phyloP scores from a whole-genome alignment of 1,140 invertebrate genomes.

The Centruroides vittatus region DNA sequence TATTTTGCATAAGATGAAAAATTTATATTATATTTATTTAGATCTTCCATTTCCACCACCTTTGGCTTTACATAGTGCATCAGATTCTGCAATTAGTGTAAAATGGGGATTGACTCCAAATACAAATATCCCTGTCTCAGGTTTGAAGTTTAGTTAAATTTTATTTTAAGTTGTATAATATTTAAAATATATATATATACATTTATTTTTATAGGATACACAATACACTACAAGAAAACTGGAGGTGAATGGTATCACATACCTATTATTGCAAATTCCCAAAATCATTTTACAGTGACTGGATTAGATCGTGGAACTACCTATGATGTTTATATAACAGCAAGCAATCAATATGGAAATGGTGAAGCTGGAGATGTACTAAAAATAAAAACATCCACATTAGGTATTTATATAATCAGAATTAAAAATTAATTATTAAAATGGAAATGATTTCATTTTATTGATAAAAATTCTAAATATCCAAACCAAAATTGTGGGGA shows the following conservation, averaged over 20 bases:
- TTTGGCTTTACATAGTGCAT: constrained; percentile 4
- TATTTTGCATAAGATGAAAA: neutral
- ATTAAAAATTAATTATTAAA: neutral
- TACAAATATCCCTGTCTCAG: constrained; percentile 10
- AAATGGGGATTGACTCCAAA: constrained; percentile 9
- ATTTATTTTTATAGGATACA: constrained; percentile 1
- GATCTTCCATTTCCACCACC: constrained; percentile 11
- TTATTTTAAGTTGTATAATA: neutral
- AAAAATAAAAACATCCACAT: constrained; percentile 11
- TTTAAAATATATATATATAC: neutral
- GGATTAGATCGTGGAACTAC: constrained; percentile 15
- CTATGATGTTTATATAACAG: constrained; percentile 19
- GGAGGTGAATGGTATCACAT: constrained; percentile 13
- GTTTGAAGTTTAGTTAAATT: neutral
- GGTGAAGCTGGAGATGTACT: constrained; percentile 20
- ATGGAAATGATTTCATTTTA: too few relatives aligned
- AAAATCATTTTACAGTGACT: constrained; percentile 12
- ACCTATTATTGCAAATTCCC: constrained; percentile 9
- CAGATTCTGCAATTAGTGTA: constrained; percentile 12
- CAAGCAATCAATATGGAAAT: constrained; percentile 18
- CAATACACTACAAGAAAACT: constrained; percentile 14
- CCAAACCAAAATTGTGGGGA: too few relatives aligned
- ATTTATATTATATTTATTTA: neutral
- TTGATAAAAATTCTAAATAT: too few relatives aligned
- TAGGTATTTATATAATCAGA: neutral